Evolutionary conservation across 2,797 vertebrate species (phyloP), one percentile per base, ranked within the genome.

Genomic region (Lates japonicus): DNA sequence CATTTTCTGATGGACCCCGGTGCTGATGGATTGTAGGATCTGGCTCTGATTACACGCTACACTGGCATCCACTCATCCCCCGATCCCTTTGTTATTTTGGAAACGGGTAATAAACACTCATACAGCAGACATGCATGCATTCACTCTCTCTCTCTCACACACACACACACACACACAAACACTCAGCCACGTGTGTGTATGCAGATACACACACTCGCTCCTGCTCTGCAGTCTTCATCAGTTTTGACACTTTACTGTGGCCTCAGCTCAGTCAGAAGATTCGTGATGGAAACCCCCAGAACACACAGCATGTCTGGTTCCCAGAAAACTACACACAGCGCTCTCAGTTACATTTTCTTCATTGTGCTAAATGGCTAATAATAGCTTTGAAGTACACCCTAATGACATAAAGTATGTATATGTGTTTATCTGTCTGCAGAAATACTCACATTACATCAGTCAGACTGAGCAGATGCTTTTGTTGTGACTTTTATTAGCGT

Each of bases 11-110:
- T 87, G 82, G 57, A 81, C 57, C 72, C 49, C 37, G 61, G 61
- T 42, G 57, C 85, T 92, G 88, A 92, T 90, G 90, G 86, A 90
- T 90, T 55, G 76, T 65, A 22, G 86, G 73, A 58, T 87, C 94
- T 95, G 95, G 89, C 78, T 94, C 84, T 90, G 83, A 93, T 94
- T 93, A 94, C 75, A 82, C n/a, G 74, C 77, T 75, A 75, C 80
- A 59, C 90, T 85, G 87, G 83, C 87, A 88, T 85, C 73, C 82
- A 88, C 86, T 87, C 87, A 87, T 90, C 87, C 88, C 59, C 77
- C 59, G 60, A 83, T 70, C 66, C 85, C 67, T 81, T 80, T 86
- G 82, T 85, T 92, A 85, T 88, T 89, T 64, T 90, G 85, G 87
- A 90, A 86, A 84, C 12, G 76, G 48, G 22, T 77, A 78, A 85